These are phyloP conservation scores for Zaprionus vittiger DNA, from an alignment of 1,140 invertebrate genomes.

Conservation along the genomic window DNA sequence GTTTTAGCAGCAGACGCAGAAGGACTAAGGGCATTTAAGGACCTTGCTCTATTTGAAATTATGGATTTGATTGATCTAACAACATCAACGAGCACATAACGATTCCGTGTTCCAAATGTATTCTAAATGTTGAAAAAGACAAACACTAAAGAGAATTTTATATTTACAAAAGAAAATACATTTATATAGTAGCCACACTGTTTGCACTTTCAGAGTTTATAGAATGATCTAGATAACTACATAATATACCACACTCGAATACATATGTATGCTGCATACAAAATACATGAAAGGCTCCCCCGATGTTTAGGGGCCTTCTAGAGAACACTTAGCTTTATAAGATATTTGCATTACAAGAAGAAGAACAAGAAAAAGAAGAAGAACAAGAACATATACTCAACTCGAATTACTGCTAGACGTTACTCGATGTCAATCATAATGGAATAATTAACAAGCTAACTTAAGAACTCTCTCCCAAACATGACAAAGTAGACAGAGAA, in stretches of 20 bases:
- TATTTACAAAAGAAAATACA: constrained; percentile 45
- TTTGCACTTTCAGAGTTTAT: constrained; percentile 78
- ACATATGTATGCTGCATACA: constrained; percentile 13
- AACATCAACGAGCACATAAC: constrained; percentile 29
- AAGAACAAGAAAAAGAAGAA: background rate
- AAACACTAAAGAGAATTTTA: constrained; percentile 47
- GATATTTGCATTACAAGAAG: constrained; percentile 10
- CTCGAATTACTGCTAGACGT: constrained; percentile 32
- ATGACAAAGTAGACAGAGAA: constrained; percentile 37
- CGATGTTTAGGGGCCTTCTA: background rate
- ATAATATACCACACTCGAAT: constrained; percentile 3
- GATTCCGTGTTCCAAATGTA: constrained; percentile 75
- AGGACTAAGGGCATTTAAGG: constrained; percentile 38
- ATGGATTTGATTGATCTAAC: constrained; percentile 27
- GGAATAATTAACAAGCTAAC: constrained; percentile 24
- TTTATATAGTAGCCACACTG: constrained; percentile 47
- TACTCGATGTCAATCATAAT: constrained; percentile 48
- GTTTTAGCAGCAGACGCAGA: constrained; percentile 43
- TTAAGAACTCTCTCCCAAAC: constrained; percentile 42
- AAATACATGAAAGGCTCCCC: background rate
- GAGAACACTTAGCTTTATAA: constrained; percentile 32
- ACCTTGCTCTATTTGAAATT: constrained; percentile 35
- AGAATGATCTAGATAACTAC: constrained; percentile 42
- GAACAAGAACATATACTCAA: constrained; percentile 11
- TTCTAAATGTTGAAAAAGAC: constrained; percentile 67